Base-by-base conservation (phyloP, 1,140 invertebrate species). In the Aphidius ervi region DNA sequence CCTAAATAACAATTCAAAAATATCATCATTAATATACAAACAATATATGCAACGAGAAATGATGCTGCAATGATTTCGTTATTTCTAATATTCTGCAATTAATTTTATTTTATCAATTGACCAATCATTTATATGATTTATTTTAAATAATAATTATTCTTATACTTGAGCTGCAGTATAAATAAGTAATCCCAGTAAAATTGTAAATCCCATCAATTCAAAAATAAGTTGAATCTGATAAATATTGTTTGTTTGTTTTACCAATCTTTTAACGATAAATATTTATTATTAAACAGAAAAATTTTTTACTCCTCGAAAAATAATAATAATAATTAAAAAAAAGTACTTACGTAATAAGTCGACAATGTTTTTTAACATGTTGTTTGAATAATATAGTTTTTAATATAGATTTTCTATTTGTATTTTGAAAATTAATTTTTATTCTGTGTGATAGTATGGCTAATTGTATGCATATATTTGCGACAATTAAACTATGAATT, bases 391-490 rank as follows among this genome's bases (percentile, higher is more conserved):
- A 3, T 3, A 31, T 31, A 3, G 23, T 31, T 3, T 31, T 47
- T 58, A 9, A 9, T 6, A 31, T 31, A 20, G 31, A 48, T n/a
- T 49, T 10, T 0, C n/a, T 41, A 4, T 7, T 9, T 16, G 2
- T 48, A 16, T n/a, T 49, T 39, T 39, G 31, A 7, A 4, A 54
- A 7, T 16, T 5, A 3, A 8, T 48, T 16, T 16, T 50, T n/a
- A 59, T 10, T 23, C 41, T 42, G 42, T 52, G 16, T 5, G 46
- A 43, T n/a, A 59, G 37, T 5, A 59, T 41, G 4, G n/a, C 47
- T 8, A 59, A 31, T 43, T 59, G 47, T 5, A 9, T 5, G 8
- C 57, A 49, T 16, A 52, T 48, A 50, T 59, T 40, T 41, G 16
- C 43, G 6, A 59, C 20, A 0, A 48, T 6, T 0, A 48, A 41